Base-by-base conservation (phyloP, 35 echinoderm and acorn worm species). In the Apostichopus californicus region DNA sequence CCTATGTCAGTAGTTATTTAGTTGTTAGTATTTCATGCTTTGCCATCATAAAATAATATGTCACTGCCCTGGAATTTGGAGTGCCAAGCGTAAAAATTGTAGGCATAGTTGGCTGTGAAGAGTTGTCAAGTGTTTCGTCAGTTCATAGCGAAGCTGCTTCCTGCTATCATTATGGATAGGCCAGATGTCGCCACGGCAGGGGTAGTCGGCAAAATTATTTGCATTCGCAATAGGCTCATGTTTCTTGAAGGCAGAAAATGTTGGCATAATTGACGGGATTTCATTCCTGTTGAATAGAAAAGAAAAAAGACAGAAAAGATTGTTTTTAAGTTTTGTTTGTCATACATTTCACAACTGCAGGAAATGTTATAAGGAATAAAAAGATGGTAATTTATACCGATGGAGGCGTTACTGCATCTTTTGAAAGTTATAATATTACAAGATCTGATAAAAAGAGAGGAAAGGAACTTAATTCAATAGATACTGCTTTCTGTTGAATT, bases 41-140 rank as follows among this genome's bases (percentile, higher is more conserved):
- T 75, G 20, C 71, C 71, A 75, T 75, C 71, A 14, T 75, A 75
- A 75, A 75, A 18, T 75, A 75, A 22, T 75, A 75, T 75, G 71
- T 75, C 71, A 75, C 71, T 75, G 71, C 71, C 11, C 71, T 75
- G 71, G 71, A 75, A 75, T 75, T 75, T 75, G 71, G 18, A 75
- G 71, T 75, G 71, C 21, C 17, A 75, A 75, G 71, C 14, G 5
- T 75, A 75, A 75, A 75, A 75, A 75, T 75, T 75, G 71, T 75
- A 75, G 71, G 71, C 71, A 75, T 75, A 75, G 71, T 75, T 75
- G 71, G 34, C 17, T 18, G 71, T 75, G 13, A 75, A 75, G 12
- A n/a, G 71, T 75, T 75, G 71, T 75, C 71, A n/a, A 75, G 71
- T 75, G 71, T 75, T n/a, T 61, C n/a, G 20, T 18, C 71, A 18